Evolutionary conservation across 1,140 invertebrate species (phyloP).

Genomic region (Drosophila pallidifrons): DNA sequence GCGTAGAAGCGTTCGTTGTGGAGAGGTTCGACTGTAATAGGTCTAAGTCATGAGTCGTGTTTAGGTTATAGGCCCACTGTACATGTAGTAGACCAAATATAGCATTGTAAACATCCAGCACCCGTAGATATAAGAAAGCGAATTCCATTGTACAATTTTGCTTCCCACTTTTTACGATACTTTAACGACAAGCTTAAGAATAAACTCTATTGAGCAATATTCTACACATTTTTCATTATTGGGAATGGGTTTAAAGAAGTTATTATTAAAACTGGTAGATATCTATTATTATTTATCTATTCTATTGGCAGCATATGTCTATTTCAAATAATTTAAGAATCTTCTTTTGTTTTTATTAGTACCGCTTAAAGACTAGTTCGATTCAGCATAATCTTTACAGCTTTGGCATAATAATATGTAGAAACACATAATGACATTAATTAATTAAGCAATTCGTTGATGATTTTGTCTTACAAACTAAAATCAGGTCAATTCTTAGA

Average conservation of each 20-base stretch:
- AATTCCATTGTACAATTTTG: slow-evolving; percentile 79
- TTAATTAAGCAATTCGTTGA: slow-evolving; percentile 19
- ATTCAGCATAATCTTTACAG: slow-evolving; percentile 68
- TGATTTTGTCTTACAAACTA: slow-evolving; percentile 22
- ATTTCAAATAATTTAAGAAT: slow-evolving; percentile 42
- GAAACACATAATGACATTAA: slow-evolving; percentile 16
- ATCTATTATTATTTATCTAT: no score
- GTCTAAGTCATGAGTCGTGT: slow-evolving; percentile 47
- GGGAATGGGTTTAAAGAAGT: background rate
- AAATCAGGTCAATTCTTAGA: slow-evolving; percentile 22
- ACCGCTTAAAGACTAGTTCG: slow-evolving; percentile 61
- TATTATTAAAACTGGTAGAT: background rate
- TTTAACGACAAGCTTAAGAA: slow-evolving; percentile 47
- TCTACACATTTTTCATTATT: background rate
- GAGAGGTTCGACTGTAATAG: slow-evolving; percentile 39
- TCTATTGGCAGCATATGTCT: no score
- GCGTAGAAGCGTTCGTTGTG: background rate
- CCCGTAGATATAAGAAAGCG: slow-evolving; percentile 55
- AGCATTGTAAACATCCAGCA: slow-evolving; percentile 74
- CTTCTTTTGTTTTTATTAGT: slow-evolving; percentile 50
- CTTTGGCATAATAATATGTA: slow-evolving; percentile 61
- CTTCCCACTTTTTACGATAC: slow-evolving; percentile 61
- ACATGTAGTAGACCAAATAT: slow-evolving; percentile 82
- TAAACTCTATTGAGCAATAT: slow-evolving; percentile 43
- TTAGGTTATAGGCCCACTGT: slow-evolving; percentile 58